These are phyloP conservation scores for Cloeon dipterum DNA, from an alignment of 2,888 invertebrate species.

Conservation along the genomic window DNA sequence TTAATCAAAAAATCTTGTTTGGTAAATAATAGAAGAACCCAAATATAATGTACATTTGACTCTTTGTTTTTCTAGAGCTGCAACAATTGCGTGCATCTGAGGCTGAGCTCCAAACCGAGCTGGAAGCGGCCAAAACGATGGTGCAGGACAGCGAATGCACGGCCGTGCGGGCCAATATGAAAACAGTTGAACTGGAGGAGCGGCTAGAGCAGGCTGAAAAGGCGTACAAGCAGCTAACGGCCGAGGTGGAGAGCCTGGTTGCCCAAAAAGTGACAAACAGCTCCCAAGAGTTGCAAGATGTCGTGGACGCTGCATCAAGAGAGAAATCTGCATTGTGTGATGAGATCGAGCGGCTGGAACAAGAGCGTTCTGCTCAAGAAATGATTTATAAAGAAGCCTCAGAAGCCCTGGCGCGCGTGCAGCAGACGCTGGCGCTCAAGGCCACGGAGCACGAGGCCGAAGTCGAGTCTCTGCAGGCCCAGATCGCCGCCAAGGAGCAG, in stretches of 20 bases:
- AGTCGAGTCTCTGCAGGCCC: conserved; percentile 8
- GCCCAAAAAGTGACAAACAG: neutral
- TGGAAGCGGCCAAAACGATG: neutral
- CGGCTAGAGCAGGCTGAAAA: conserved; percentile 25
- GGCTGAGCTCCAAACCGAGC: neutral
- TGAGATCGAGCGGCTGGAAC: conserved; percentile 12
- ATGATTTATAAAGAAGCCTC: conserved; percentile 22
- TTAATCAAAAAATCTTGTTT: too few relatives aligned
- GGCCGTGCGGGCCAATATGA: conserved; percentile 55
- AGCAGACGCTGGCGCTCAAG: neutral
- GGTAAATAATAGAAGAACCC: too few relatives aligned
- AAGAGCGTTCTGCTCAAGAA: conserved; percentile 11
- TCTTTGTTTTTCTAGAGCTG: too few relatives aligned
- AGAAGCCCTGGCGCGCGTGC: conserved; percentile 6
- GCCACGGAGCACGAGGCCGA: conserved; percentile 10
- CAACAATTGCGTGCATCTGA: neutral
- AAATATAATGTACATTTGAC: too few relatives aligned
- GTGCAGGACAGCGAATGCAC: conserved; percentile 10
- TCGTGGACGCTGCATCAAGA: neutral
- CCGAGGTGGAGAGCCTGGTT: neutral
- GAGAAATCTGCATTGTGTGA: too few relatives aligned
- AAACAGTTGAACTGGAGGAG: conserved; percentile 55
- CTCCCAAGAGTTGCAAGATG: neutral
- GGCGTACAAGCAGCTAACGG: conserved; percentile 1
- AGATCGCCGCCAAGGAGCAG: conserved; percentile 8